These are phyloP conservation scores for Natator depressus DNA, from an alignment of 2,113 vertebrate species.

Conservation along the genomic window DNA sequence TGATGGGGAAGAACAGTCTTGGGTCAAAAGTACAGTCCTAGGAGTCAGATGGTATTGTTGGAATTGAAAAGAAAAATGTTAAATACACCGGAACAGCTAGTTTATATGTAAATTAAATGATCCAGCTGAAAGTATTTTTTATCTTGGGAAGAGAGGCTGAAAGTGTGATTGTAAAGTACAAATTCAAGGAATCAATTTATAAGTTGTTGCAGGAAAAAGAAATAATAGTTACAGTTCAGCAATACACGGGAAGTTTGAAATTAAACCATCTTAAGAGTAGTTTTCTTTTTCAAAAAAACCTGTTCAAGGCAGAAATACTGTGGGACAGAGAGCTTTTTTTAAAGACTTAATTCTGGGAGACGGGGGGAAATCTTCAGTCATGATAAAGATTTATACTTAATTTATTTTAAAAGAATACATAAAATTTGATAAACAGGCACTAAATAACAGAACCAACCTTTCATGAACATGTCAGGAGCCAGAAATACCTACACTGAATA, in stretches of 20 bases:
- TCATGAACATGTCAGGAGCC: not conserved
- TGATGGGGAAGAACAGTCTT: too few relatives aligned
- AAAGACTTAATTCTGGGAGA: not conserved
- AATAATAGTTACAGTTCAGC: not conserved
- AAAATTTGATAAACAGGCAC: not conserved
- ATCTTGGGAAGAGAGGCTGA: not conserved
- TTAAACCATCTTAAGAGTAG: not conserved
- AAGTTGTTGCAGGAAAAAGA: not conserved
- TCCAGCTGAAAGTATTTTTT: not conserved
- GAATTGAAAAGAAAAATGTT: not conserved
- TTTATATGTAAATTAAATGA: not conserved
- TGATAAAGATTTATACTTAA: not conserved
- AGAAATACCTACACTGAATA: not conserved
- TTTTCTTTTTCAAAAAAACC: not conserved
- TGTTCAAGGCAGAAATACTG: not conserved
- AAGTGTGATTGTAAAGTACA: not conserved
- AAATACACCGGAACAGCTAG: not conserved
- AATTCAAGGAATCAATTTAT: not conserved
- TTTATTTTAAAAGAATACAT: not conserved
- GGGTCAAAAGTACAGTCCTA: not conserved
- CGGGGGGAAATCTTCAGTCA: not conserved
- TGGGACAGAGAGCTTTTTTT: not conserved
- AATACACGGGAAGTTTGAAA: not conserved
- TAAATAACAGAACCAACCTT: not conserved
- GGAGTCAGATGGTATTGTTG: not conserved